A percentile compares a stretch with the other conserved stretches of the same genome.
Conservation (phyloP, 2,888 invertebrate genomes). For the Steinernema scapterisci region DNA sequence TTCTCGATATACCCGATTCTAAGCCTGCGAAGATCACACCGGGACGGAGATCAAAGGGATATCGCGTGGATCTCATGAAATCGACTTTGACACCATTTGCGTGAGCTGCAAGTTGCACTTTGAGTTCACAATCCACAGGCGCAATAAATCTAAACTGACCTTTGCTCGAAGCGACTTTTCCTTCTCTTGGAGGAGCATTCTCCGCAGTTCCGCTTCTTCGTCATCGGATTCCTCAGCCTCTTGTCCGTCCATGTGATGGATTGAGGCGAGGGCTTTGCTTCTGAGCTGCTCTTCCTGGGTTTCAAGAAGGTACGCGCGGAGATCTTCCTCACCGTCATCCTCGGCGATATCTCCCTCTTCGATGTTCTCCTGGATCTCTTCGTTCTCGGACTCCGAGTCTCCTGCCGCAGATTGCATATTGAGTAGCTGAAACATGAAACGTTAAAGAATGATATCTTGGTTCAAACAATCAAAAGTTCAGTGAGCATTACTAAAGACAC, state of each 20-base stretch:
- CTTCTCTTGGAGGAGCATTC: not conserved
- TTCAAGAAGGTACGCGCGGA: not conserved
- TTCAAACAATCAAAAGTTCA: not conserved
- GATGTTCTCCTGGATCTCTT: not conserved
- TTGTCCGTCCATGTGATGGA: not conserved
- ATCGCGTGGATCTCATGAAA: slow-evolving; percentile 1
- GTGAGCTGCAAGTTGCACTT: slow-evolving; percentile 20
- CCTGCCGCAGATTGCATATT: not conserved
- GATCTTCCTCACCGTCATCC: not conserved
- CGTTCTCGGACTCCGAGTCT: not conserved
- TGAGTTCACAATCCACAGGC: no score
- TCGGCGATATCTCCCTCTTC: not conserved
- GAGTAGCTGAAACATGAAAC: not conserved
- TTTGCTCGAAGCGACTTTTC: slow-evolving; percentile 9
- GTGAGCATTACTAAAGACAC: not conserved
- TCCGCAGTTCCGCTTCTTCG: slow-evolving; percentile 14
- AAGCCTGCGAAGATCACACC: not conserved
- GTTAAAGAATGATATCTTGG: not conserved
- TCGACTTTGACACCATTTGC: slow-evolving; percentile 17
- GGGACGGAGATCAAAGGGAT: no score
- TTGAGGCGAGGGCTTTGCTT: not conserved
- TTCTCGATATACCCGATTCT: not conserved
- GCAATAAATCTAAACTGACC: not conserved
- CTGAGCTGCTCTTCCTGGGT: slow-evolving; percentile 1
- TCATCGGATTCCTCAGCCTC: not conserved